Percentiles rank a stretch among this genome's conserved stretches.
Conservation (phyloP, 2,888 invertebrate genomes). For the Meta bourneti region DNA sequence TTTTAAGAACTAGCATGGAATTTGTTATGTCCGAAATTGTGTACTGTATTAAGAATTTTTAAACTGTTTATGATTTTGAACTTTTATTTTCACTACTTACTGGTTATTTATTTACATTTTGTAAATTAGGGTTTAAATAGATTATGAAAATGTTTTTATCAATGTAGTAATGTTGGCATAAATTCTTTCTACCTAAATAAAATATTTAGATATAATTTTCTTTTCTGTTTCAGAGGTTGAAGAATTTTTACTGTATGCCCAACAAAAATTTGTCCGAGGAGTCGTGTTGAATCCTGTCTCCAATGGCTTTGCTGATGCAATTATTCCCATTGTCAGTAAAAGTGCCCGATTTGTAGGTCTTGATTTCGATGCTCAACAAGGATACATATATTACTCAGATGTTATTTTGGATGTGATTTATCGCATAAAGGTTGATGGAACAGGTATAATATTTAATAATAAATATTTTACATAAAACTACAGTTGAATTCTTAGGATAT, state of each 20-base stretch:
- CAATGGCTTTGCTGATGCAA: conserved; percentile 93
- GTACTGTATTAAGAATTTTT: too few relatives aligned
- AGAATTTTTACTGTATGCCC: conserved; percentile 96
- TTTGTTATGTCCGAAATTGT: too few relatives aligned
- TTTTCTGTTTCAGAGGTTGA: conserved; percentile 84
- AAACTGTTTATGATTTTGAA: too few relatives aligned
- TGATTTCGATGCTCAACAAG: conserved; percentile 94
- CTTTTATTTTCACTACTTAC: too few relatives aligned
- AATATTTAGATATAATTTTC: neutral
- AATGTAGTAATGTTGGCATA: too few relatives aligned
- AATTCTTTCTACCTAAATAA: neutral
- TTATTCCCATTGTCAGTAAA: conserved; percentile 94
- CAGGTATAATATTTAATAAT: conserved; percentile 79
- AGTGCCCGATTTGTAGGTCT: conserved; percentile 96
- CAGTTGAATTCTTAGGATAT: too few relatives aligned
- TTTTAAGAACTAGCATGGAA: too few relatives aligned
- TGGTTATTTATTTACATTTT: too few relatives aligned
- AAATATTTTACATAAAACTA: too few relatives aligned
- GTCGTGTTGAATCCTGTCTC: conserved; percentile 81
- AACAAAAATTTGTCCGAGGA: conserved; percentile 96
- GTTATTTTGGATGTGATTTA: conserved; percentile 97
- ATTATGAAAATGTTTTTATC: too few relatives aligned
- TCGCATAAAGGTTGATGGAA: conserved; percentile 82
- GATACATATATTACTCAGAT: conserved; percentile 98
- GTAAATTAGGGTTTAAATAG: too few relatives aligned